A percentile compares a stretch with the other conserved stretches of the same genome.
phyloP scores from a whole-genome alignment of 1,140 invertebrate species.

The Octopus sinensis region DNA sequence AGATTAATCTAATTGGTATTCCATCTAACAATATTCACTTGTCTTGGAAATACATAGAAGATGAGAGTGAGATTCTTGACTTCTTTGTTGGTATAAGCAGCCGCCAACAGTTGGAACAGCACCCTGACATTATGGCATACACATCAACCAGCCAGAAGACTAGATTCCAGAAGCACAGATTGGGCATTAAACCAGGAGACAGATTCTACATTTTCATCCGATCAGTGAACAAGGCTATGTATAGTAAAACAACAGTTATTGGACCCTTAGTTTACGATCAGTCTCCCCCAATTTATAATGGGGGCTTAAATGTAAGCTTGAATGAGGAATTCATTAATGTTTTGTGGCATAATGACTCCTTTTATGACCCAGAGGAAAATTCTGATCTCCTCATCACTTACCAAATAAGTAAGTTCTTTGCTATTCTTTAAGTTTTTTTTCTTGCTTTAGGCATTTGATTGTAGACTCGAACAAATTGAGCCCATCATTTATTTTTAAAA shows the following conservation, averaged over 20 bases:
- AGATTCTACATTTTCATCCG: conserved; percentile 30
- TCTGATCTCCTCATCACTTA: not conserved
- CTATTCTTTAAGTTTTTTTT: not conserved
- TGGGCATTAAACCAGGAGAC: conserved; percentile 25
- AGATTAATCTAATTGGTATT: conserved; percentile 19
- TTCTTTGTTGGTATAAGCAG: conserved; percentile 25
- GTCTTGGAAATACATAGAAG: conserved; percentile 21
- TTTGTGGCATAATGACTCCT: not conserved
- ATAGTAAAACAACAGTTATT: not conserved
- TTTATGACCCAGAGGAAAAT: not conserved
- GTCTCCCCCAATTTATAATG: not conserved
- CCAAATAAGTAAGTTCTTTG: not conserved
- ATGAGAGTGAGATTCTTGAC: conserved; percentile 30
- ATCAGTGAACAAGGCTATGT: conserved; percentile 29
- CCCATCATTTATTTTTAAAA: too few relatives aligned
- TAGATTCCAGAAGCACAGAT: conserved; percentile 23
- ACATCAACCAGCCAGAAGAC: conserved; percentile 17
- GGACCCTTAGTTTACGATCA: not conserved
- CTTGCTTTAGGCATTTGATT: not conserved
- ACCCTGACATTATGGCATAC: conserved; percentile 24
- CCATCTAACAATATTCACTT: conserved; percentile 25
- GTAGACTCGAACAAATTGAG: too few relatives aligned
- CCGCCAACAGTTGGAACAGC: conserved; percentile 13
- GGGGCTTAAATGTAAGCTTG: not conserved
- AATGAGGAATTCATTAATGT: not conserved